Conservation (phyloP, 2,888 invertebrate genomes). For the Aphodius sticticus region DNA sequence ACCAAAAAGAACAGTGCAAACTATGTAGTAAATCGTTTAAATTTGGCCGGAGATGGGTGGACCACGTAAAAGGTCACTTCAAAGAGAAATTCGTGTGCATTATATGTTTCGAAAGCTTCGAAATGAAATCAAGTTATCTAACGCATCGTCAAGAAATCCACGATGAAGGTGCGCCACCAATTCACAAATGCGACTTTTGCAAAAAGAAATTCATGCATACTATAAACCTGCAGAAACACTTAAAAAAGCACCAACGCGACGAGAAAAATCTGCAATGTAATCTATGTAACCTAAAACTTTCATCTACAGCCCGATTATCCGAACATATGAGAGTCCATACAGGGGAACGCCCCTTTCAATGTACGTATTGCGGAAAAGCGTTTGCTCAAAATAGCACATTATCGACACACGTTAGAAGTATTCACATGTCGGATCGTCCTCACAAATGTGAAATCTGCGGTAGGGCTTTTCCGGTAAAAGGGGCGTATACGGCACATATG, state of each 20-base stretch:
- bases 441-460: conserved; percentile 11
- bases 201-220: not conserved
- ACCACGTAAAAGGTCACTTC: not conserved
- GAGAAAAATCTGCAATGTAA: not conserved
- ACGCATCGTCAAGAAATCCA: not conserved
- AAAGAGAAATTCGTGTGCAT: not conserved
- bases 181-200: not conserved
- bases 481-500: conserved; percentile 5
- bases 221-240: not conserved
- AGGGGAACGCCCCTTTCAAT: conserved; percentile 7
- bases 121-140: not conserved
- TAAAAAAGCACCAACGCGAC: not conserved
- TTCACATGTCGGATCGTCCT: not conserved
- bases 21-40: not conserved
- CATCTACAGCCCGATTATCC: not conserved
- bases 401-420: not conserved
- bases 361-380: conserved; percentile 10
- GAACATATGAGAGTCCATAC: conserved; percentile 23
- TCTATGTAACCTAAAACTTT: not conserved
- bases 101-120: not conserved
- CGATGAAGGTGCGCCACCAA: not conserved
- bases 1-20: not conserved
- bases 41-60: not conserved
- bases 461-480: conserved; percentile 8
- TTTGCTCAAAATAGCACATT: conserved; percentile 7